Conservation (phyloP, 2,113 vertebrate species). For the Octodon degus region DNA sequence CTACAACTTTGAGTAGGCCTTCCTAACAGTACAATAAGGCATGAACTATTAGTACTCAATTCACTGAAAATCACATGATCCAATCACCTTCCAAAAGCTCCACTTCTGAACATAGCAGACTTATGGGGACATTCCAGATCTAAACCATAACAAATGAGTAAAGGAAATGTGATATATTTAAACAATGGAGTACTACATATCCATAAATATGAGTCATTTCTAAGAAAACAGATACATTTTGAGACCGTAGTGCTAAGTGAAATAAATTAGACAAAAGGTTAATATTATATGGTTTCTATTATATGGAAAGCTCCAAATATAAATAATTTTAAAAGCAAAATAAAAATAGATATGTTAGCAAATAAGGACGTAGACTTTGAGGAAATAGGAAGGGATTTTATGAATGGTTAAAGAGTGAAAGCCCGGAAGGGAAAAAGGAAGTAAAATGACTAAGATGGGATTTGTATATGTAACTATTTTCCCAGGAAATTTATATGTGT, state of each 20-base stretch:
- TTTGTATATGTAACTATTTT: too few species aligned
- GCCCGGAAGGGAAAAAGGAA: neutral
- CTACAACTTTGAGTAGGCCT: neutral
- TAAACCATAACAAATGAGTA: neutral
- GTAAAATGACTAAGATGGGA: neutral
- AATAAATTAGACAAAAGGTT: too few species aligned
- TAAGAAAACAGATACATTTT: too few species aligned
- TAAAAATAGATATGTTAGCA: neutral
- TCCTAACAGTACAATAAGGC: neutral
- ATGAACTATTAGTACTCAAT: neutral
- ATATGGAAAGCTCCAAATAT: neutral
- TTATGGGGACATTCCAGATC: neutral
- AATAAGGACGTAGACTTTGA: neutral
- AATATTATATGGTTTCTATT: too few species aligned
- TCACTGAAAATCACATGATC: neutral
- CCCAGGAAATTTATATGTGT: neutral
- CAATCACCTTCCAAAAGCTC: too few species aligned
- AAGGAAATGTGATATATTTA: neutral
- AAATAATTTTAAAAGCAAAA: neutral
- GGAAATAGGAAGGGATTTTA: neutral
- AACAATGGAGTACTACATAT: too few species aligned
- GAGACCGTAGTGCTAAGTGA: too few species aligned
- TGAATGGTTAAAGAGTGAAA: neutral
- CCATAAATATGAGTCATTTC: too few species aligned
- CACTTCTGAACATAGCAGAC: neutral